These are phyloP conservation scores for Atractosteus spatula DNA, from an alignment of 2,113 vertebrate species.

Conservation along the genomic window DNA sequence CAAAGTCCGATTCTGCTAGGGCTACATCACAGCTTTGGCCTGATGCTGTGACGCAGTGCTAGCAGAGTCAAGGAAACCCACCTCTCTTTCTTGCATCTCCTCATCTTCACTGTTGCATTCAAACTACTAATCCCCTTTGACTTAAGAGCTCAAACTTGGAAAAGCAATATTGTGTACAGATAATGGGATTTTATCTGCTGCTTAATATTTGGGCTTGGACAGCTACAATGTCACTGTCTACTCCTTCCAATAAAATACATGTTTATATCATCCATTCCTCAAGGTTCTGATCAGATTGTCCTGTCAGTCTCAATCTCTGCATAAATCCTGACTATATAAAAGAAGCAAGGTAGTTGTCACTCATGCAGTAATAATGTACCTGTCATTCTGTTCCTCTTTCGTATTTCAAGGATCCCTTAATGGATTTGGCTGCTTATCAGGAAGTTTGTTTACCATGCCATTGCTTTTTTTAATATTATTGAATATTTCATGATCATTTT, in stretches of 20 bases:
- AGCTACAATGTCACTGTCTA: slow-evolving; percentile 9
- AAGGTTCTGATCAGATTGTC: slow-evolving; percentile 6
- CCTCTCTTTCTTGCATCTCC: not conserved
- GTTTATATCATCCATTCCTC: slow-evolving; percentile 9
- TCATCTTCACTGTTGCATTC: slow-evolving; percentile 3
- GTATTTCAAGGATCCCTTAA: slow-evolving; percentile 7
- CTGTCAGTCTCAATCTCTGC: slow-evolving; percentile 3
- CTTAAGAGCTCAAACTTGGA: slow-evolving; percentile 10
- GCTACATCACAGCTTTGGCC: too few species aligned
- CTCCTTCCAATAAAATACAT: not conserved
- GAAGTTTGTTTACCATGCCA: not conserved
- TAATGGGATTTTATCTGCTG: slow-evolving; percentile 20
- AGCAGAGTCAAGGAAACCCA: too few species aligned
- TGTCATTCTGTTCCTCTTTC: not conserved
- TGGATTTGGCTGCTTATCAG: slow-evolving; percentile 2
- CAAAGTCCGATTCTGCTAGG: too few species aligned
- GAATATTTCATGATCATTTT: not conserved
- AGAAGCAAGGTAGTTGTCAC: slow-evolving; percentile 1
- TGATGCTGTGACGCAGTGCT: too few species aligned
- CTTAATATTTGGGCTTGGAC: slow-evolving; percentile 13
- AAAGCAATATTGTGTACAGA: slow-evolving; percentile 12
- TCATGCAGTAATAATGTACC: slow-evolving; percentile 6
- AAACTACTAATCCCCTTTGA: slow-evolving; percentile 9
- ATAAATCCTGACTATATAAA: not conserved
- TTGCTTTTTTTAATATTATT: not conserved